These are phyloP conservation scores for Tetraodon nigroviridis DNA, from an alignment of 2,113 vertebrate genomes.

Conservation along the genomic window DNA sequence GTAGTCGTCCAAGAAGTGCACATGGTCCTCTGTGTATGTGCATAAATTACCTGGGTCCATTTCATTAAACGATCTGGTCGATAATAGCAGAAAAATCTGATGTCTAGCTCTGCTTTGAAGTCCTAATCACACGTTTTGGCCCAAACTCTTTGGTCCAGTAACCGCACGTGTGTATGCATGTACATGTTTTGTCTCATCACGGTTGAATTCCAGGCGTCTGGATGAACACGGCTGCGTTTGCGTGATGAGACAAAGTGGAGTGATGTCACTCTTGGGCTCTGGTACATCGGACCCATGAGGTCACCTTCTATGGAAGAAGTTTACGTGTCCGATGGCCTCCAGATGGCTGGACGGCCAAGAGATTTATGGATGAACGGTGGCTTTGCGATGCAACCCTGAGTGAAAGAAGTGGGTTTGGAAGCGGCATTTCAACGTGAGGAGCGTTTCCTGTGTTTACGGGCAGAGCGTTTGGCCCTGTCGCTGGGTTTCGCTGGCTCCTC, in stretches of 20 bases:
- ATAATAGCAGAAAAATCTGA: background rate
- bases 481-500: slow-evolving; percentile 52
- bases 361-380: slow-evolving; percentile 63
- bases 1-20: too few species aligned
- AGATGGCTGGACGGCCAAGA: slow-evolving; percentile 56
- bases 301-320: slow-evolving; percentile 38
- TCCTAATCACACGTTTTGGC: slow-evolving; percentile 15
- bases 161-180: background rate
- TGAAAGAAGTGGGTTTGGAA: slow-evolving; percentile 34
- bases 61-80: slow-evolving; percentile 40
- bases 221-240: slow-evolving; percentile 18
- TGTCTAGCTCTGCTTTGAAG: slow-evolving; percentile 9
- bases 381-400: slow-evolving; percentile 56
- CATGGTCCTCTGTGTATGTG: too few species aligned
- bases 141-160: background rate
- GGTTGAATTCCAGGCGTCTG: background rate
- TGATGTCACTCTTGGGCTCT: slow-evolving; percentile 22
- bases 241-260: slow-evolving; percentile 13
- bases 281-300: slow-evolving; percentile 30
- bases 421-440: background rate
- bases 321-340: slow-evolving; percentile 62
- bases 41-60: background rate
- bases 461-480: slow-evolving; percentile 33
- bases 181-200: slow-evolving; percentile 6
- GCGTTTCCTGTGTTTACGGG: background rate